A percentile compares a stretch with the other conserved stretches of the same genome.
Evolutionary conservation across 1,140 invertebrate genomes (phyloP).

Genomic region (Drosophila kikkawai): DNA sequence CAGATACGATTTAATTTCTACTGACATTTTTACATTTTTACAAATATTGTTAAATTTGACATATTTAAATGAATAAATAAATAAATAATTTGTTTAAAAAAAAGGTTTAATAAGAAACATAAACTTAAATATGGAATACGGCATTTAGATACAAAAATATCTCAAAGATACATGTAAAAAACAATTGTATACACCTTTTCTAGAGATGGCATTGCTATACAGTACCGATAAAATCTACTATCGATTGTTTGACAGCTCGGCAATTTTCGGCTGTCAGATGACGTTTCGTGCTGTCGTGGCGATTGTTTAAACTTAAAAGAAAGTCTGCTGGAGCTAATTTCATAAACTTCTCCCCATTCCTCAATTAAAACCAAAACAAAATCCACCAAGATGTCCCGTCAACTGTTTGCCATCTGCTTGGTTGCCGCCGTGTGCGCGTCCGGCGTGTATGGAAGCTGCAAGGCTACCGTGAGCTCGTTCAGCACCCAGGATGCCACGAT

Average conservation of each 20-base stretch:
- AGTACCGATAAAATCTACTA: background rate
- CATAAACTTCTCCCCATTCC: constrained; percentile 6
- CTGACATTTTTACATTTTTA: background rate
- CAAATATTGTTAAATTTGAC: background rate
- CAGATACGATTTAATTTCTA: background rate
- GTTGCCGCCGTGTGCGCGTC: constrained; percentile 58
- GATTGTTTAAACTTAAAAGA: constrained; percentile 31
- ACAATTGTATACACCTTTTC: too few species aligned
- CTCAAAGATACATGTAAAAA: too few species aligned
- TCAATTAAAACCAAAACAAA: constrained; percentile 50
- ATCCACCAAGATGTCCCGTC: constrained; percentile 54
- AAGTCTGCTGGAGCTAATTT: constrained; percentile 7
- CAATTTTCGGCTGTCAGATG: constrained; percentile 47
- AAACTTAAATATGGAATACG: too few species aligned
- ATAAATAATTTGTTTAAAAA: too few species aligned
- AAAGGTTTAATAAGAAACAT: too few species aligned
- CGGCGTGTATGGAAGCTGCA: constrained; percentile 85
- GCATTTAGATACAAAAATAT: too few species aligned
- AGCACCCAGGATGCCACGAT: constrained; percentile 96
- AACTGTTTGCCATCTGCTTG: constrained; percentile 57
- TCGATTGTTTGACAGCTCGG: constrained; percentile 28
- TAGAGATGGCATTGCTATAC: background rate
- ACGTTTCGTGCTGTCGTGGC: constrained; percentile 71
- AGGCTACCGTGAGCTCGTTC: constrained; percentile 90
- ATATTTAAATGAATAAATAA: background rate